These are phyloP conservation scores for Phaonia tiefii DNA, from an alignment of 2,888 invertebrate species.

Conservation along the genomic window DNA sequence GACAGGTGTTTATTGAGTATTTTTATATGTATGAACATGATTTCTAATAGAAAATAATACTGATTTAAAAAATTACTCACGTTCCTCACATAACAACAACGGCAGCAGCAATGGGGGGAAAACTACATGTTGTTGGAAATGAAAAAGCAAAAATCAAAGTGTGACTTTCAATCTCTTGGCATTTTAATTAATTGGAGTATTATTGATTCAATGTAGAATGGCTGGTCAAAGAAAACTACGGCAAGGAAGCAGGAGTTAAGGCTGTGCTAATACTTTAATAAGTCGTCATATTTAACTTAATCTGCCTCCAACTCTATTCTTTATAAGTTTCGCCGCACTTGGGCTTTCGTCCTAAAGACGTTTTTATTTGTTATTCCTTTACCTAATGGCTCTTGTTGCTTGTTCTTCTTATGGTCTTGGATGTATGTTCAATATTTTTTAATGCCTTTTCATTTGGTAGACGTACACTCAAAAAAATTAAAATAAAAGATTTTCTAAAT, in stretches of 20 bases:
- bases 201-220: slow-evolving; percentile 22
- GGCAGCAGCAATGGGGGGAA: neutral
- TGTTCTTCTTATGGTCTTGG: neutral
- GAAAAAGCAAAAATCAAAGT: slow-evolving; percentile 18
- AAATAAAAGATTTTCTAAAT: too few species aligned
- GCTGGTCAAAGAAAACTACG: neutral
- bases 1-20: slow-evolving; percentile 64
- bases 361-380: slow-evolving; percentile 33
- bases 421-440: slow-evolving; percentile 39
- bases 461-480: too few species aligned
- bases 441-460: slow-evolving; percentile 48
- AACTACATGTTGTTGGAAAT: slow-evolving; percentile 22
- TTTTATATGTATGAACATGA: slow-evolving; percentile 38
- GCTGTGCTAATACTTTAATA: neutral
- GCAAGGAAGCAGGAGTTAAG: neutral
- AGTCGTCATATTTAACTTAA: slow-evolving; percentile 15
- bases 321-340: slow-evolving; percentile 13
- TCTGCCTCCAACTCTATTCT: slow-evolving; percentile 8
- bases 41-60: slow-evolving; percentile 61
- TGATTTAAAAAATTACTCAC: slow-evolving; percentile 63
- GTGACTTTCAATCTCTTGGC: slow-evolving; percentile 45
- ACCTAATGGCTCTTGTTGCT: slow-evolving; percentile 50
- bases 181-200: slow-evolving; percentile 46
- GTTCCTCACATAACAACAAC: slow-evolving; percentile 14
- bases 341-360: neutral